Conservation (phyloP, 2,113 vertebrate species). For the Chunga burmeisteri region DNA sequence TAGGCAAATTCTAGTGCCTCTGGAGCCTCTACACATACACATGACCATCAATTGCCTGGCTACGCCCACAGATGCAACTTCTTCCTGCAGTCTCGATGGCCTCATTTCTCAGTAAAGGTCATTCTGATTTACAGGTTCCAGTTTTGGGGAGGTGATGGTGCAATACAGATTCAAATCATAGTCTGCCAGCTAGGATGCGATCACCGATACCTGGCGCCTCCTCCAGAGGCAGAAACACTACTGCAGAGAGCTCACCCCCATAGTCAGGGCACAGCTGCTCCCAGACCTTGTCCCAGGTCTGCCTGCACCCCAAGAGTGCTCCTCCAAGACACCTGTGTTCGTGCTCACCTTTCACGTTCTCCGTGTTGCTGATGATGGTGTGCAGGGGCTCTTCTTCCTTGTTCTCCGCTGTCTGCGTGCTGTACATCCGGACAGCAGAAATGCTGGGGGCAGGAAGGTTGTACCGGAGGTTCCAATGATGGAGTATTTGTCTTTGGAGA, state of each 20-base stretch:
- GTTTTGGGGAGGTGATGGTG: not conserved
- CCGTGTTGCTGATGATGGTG: slow-evolving; percentile 84
- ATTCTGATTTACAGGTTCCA: not conserved
- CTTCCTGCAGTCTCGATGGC: not conserved
- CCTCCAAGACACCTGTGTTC: not conserved
- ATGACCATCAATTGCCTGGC: not conserved
- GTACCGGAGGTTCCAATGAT: not conserved
- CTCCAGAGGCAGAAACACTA: not conserved
- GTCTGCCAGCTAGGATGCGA: not conserved
- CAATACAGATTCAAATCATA: not conserved
- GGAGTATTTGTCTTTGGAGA: slow-evolving; percentile 11
- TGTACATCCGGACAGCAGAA: slow-evolving; percentile 64
- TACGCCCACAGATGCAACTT: not conserved
- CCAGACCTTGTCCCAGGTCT: not conserved
- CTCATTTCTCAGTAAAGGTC: not conserved
- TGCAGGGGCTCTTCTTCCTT: slow-evolving; percentile 79
- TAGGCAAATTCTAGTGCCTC: not conserved
- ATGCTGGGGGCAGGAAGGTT: not conserved
- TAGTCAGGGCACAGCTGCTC: not conserved
- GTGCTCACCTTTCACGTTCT: slow-evolving; percentile 83
- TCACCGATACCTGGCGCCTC: not conserved
- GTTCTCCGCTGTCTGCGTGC: slow-evolving; percentile 80
- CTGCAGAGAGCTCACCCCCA: not conserved
- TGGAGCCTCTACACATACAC: not conserved
- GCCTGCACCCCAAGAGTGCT: not conserved